Evolutionary conservation across 92 coral and sea anemone genomes (phyloP), one percentile per base, ranked within the genome.

Genomic region (Virgularia gustaviana): DNA sequence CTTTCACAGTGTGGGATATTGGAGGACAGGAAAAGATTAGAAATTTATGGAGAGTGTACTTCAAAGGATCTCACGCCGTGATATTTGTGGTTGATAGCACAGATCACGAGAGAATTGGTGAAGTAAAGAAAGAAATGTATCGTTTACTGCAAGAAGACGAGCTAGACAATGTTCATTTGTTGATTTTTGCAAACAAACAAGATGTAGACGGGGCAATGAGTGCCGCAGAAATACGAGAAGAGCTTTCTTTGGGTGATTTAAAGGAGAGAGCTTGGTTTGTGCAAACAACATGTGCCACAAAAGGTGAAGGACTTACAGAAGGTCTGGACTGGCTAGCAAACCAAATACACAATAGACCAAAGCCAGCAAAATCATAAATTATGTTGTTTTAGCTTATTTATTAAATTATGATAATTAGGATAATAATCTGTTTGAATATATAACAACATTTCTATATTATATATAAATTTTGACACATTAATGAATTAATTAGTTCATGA

Each of bases 1-100:
- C 92, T 70, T 92, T 92, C 27, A 92, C 97, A 24, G 97, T 92
- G 3, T 92, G 97, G 97, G 97, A 92, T 61, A 92, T 92, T 47
- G 97, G 97, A n/a, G 97, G 97, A 22, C 97, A 92, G 62, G 97
- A 89, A 67, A 92, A 92, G 87, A 92, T 92, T 31, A 66, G 97
- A 59, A 88, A 82, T 59, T 79, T 92, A 42, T 92, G 97, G 97
- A 67, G 96, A 73, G 96, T 92, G 33, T 92, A 92, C 70, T 92
- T 86, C 73, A 88, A 84, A 58, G 92, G 92, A 18, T 88, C 96
- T 6, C 90, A 86, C 31, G 97, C 95, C 12, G 77, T 92, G 0
- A 92, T 92, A 25, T 92, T 89, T 62, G 97, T 92, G 12, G 88
- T 92, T 6, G 97, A 92, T 33, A 92, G 97, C 63, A 76, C 90